Percentiles rank a stretch among this genome's conserved stretches.
Evolutionary conservation across 2,113 vertebrate genomes (phyloP).

Genomic region (Chitala chitala): DNA sequence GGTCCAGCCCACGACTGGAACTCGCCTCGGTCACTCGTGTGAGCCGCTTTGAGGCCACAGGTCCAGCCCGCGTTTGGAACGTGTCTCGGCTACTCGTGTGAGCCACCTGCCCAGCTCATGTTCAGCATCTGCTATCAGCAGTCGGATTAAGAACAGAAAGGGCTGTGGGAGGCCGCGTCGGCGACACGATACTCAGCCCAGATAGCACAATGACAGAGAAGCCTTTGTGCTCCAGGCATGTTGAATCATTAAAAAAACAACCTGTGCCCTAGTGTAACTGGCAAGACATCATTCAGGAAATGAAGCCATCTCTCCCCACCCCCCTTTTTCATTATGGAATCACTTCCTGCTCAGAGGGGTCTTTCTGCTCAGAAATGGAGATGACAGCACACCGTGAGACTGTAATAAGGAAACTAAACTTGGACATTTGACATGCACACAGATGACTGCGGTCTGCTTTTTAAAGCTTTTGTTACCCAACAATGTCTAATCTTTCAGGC

Average conservation of each 20-base stretch:
- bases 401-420: not conserved
- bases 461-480: no score
- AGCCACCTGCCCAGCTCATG: not conserved
- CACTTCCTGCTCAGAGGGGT: slow-evolving; percentile 11
- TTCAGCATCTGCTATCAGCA: slow-evolving; percentile 4
- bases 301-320: not conserved
- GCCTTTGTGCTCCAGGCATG: slow-evolving; percentile 40
- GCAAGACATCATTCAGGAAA: slow-evolving; percentile 22
- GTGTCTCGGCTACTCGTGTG: not conserved
- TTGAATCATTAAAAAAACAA: slow-evolving; percentile 19
- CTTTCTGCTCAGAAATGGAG: not conserved
- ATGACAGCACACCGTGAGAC: not conserved
- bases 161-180: not conserved
- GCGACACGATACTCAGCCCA: not conserved
- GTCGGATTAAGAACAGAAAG: not conserved
- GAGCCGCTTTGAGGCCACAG: no score
- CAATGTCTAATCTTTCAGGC: no score
- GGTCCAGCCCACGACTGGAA: not conserved
- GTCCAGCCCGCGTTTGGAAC: not conserved
- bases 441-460: no score
- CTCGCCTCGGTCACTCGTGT: not conserved
- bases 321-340: slow-evolving; percentile 4
- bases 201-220: slow-evolving; percentile 45
- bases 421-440: no score
- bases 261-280: slow-evolving; percentile 1